Conservation (phyloP, 2,797 vertebrate species). For the Hemitrygon akajei region DNA sequence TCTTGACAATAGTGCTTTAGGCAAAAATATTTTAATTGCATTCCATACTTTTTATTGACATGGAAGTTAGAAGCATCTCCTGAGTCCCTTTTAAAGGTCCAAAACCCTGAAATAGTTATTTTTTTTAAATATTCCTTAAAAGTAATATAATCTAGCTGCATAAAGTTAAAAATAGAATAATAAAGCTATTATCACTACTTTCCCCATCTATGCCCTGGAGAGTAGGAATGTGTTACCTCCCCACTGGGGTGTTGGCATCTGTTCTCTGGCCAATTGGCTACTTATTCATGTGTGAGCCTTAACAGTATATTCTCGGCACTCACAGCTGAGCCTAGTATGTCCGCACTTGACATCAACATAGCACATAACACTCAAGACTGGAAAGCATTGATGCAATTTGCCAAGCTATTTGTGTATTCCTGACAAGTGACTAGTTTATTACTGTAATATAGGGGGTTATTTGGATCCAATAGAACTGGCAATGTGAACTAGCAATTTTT, state of each 20-base stretch:
- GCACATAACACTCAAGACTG: not conserved
- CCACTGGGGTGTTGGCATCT: not conserved
- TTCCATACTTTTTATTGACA: not conserved
- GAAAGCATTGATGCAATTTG: not conserved
- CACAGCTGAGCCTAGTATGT: not conserved
- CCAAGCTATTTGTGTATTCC: not conserved
- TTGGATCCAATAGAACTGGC: not conserved
- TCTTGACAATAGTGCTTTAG: not conserved
- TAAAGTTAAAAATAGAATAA: not conserved
- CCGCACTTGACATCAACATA: not conserved
- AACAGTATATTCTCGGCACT: not conserved
- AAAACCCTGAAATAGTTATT: not conserved
- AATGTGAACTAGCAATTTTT: not conserved
- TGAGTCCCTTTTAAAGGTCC: not conserved
- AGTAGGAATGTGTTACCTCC: not conserved
- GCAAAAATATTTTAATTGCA: not conserved
- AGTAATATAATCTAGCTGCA: not conserved
- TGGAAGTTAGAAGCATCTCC: not conserved
- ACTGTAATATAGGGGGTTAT: not conserved
- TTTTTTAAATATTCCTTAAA: not conserved
- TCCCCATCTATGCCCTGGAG: not conserved
- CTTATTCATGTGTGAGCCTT: not conserved
- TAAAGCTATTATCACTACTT: not conserved
- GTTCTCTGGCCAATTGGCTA: conserved; percentile 1
- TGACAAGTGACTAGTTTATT: not conserved